A percentile compares a stretch with the other conserved stretches of the same genome.
These are phyloP conservation scores for human DNA, from an alignment of 2,113 vertebrate species.

Conservation along the genomic window DNA sequence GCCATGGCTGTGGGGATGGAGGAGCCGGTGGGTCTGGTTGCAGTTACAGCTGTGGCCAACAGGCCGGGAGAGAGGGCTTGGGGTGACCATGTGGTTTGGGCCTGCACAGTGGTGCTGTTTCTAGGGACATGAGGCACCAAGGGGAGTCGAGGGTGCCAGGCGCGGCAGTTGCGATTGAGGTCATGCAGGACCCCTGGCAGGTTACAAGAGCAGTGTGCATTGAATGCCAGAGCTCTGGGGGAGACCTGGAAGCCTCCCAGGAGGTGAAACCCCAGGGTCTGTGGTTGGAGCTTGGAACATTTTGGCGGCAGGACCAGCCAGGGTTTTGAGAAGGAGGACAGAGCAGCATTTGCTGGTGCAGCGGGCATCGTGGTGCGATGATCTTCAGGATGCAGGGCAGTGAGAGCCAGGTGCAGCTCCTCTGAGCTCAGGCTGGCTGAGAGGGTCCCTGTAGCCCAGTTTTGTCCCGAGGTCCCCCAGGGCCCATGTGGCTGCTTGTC, in stretches of 20 bases:
- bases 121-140: accelerated
- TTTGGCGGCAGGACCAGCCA: accelerated
- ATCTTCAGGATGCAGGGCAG: background rate
- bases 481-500: no score
- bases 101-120: accelerated
- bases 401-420: background rate
- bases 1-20: background rate
- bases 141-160: accelerated
- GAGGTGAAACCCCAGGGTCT: background rate
- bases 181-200: accelerated
- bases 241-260: background rate
- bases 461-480: background rate
- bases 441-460: background rate
- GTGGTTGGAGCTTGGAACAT: background rate
- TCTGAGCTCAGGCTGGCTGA: accelerated
- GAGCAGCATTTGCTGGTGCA: accelerated
- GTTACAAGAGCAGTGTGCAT: accelerated
- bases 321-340: accelerated
- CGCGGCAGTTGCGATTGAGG: accelerated
- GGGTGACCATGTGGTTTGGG: background rate
- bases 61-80: accelerated
- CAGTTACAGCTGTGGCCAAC: accelerated
- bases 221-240: accelerated
- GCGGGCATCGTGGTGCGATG: accelerated
- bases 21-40: background rate